Base-by-base conservation (phyloP, 2,113 vertebrate genomes). In the Amphilophus citrinellus region DNA sequence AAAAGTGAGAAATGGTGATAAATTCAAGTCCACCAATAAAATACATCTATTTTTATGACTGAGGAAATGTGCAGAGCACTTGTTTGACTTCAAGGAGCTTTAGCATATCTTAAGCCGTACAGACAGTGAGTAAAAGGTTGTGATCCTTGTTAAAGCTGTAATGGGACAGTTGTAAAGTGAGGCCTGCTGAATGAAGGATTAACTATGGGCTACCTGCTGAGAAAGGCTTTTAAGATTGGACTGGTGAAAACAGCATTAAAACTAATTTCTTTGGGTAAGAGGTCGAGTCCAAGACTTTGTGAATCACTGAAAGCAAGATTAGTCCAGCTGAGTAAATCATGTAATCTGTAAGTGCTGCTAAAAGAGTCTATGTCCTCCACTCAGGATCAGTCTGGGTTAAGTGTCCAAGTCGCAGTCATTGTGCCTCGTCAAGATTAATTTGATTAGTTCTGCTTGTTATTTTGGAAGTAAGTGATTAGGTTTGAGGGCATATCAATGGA, bases 301-400 rank as follows among this genome's bases (percentile, higher is more conserved):
- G 37, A 85, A 65, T 87, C 66, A 58, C 80, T 73, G 58, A 73
- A 60, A 82, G 63, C 71, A 61, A 84, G 89, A 93, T 94, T 89
- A 90, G 53, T 15, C 87, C 75, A 82, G 63, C 83, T 65, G 84
- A 79, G 87, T 65, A 88, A 90, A 87, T 84, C 56, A 35, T 61
- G 84, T 93, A 89, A 90, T 89, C 80, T 85, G 78, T 84, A 61
- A 65, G 68, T 61, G 80, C 47, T 79, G 56, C 73, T 91, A 83
- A 90, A 90, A 4, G 47, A 90, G 78, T 15, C 13, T n/a, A 5
- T 0, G 61, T 80, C 65, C 73, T 85, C 63, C 71, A 68, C 65
- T 87, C 32, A 61, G 71, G 77, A 85, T 82, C 66, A 56, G 62
- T 61, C 80, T 78, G 83, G 63, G 76, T 59, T 62, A 58, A 85